These are phyloP conservation scores for Acanthurus tractus DNA, from an alignment of 2,797 vertebrate species.

Conservation along the genomic window DNA sequence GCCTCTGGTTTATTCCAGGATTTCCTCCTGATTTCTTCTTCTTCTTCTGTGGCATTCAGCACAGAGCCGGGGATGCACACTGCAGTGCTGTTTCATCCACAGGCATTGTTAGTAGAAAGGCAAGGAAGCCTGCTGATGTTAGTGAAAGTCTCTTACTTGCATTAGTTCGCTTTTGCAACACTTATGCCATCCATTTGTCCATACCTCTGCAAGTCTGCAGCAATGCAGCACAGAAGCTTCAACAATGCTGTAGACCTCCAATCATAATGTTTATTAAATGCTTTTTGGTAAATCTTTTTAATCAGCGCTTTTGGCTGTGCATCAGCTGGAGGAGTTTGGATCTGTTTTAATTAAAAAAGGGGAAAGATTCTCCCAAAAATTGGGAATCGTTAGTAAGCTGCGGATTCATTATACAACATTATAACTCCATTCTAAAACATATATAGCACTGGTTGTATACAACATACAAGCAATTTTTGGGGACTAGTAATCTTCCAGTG, in stretches of 20 bases:
- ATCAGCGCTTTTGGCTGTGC: not conserved
- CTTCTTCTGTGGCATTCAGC: conserved; percentile 19
- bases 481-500: not conserved
- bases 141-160: not conserved
- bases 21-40: conserved; percentile 21
- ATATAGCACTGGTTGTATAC: too few relatives aligned
- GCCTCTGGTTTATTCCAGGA: conserved; percentile 17
- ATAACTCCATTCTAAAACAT: too few relatives aligned
- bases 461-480: too few relatives aligned
- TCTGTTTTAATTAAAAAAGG: not conserved
- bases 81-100: not conserved
- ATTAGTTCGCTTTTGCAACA: not conserved
- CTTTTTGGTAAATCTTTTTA: too few relatives aligned
- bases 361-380: too few relatives aligned
- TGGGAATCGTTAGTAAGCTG: too few relatives aligned
- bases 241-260: too few relatives aligned
- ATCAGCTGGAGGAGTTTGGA: not conserved
- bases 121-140: not conserved
- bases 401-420: too few relatives aligned
- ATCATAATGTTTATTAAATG: too few relatives aligned
- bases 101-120: not conserved
- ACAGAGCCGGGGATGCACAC: not conserved
- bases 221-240: too few relatives aligned
- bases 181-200: not conserved
- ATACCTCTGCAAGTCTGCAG: not conserved